Percentiles rank a stretch among this genome's conserved stretches.
Evolutionary conservation across 2,888 invertebrate genomes (phyloP).

Genomic region (Cepaea hortensis): DNA sequence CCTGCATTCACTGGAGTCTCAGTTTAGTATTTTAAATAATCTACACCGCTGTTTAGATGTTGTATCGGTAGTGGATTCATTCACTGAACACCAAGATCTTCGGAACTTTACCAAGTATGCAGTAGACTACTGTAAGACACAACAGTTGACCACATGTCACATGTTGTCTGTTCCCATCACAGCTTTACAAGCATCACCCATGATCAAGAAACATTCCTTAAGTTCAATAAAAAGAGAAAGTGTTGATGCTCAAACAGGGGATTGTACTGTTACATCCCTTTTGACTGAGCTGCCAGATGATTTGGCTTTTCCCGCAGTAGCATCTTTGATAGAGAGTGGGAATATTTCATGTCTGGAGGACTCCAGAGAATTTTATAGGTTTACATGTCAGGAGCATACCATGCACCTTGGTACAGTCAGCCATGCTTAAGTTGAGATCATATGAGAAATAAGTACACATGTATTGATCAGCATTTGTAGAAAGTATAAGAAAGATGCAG

Average conservation of each 20-base stretch:
- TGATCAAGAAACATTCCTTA: conserved; percentile 22
- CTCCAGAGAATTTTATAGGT: conserved; percentile 22
- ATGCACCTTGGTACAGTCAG: not conserved
- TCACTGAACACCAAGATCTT: conserved; percentile 36
- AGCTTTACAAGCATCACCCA: conserved; percentile 31
- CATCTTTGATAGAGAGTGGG: not conserved
- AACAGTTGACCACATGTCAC: not conserved
- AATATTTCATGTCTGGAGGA: conserved; percentile 23
- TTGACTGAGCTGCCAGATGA: conserved; percentile 27
- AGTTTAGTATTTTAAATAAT: conserved; percentile 11
- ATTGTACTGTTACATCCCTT: not conserved
- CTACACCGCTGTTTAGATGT: conserved; percentile 38
- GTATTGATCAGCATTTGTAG: too few species aligned
- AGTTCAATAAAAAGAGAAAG: conserved; percentile 23
- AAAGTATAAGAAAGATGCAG: too few species aligned
- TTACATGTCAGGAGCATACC: conserved; percentile 23
- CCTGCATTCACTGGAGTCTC: not conserved
- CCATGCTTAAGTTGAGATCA: not conserved
- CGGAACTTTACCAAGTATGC: conserved; percentile 5
- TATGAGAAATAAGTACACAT: not conserved
- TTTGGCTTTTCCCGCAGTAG: not conserved
- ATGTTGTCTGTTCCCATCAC: conserved; percentile 39
- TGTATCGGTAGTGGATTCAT: conserved; percentile 29
- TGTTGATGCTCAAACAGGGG: not conserved
- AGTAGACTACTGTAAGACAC: conserved; percentile 21